These are phyloP conservation scores for Pomatostomus ruficeps DNA, from an alignment of 2,113 vertebrate species.

Conservation along the genomic window DNA sequence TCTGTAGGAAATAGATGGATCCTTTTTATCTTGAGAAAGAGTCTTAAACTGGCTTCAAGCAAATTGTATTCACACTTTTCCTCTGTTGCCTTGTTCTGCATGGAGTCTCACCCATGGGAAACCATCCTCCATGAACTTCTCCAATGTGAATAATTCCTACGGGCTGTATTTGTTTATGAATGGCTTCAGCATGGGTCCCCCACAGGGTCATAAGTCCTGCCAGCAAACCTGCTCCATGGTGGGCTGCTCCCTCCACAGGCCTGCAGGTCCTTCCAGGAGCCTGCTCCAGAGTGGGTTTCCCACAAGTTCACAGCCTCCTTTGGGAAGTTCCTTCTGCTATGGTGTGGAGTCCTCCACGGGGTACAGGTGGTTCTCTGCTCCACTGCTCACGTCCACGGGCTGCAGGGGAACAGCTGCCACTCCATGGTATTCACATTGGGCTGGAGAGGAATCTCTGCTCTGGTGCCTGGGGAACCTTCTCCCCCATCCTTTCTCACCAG, in stretches of 20 bases:
- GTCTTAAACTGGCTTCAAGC: background rate
- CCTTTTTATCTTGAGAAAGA: background rate
- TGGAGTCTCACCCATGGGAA: background rate
- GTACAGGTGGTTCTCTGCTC: background rate
- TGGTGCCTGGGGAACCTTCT: accelerated
- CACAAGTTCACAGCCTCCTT: background rate
- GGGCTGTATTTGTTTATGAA: background rate
- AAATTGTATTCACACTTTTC: background rate
- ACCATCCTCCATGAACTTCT: background rate
- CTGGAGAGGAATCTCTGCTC: background rate
- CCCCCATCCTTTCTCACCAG: background rate
- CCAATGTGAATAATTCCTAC: accelerated
- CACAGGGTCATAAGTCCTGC: background rate
- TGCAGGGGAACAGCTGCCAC: background rate
- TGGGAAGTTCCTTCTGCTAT: background rate
- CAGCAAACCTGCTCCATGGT: background rate
- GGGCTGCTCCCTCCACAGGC: background rate
- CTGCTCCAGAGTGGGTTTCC: background rate
- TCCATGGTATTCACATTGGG: accelerated
- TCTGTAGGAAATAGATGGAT: background rate
- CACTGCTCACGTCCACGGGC: accelerated
- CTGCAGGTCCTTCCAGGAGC: background rate
- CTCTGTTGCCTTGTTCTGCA: background rate
- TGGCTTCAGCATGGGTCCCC: background rate
- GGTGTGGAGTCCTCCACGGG: background rate